Evolutionary conservation across 1,140 invertebrate species (phyloP), one percentile per base, ranked within the genome.

Genomic region (Drosophila triauraria): DNA sequence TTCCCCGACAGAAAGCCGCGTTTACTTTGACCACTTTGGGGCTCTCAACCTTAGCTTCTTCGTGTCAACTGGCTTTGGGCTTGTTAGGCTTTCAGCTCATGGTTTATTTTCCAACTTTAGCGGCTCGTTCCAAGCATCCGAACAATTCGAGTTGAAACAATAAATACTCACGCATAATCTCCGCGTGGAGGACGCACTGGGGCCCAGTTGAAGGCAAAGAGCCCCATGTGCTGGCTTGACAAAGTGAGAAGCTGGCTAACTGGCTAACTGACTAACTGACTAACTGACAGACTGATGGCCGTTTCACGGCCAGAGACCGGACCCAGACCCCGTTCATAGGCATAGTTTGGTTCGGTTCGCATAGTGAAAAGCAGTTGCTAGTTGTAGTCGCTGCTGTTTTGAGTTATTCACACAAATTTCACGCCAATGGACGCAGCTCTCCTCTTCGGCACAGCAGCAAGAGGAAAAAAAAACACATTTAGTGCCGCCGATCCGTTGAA

Each of bases 341-440:
- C 82, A 86, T 82, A 84, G 82, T 85, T 75, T 72, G 65, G 67
- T 57, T 74, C 70, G 32, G 51, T 15, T 54, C 51, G 72, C 76
- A 64, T 44, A 79, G 82, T 86, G 82, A 87, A 86, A 86, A 86
- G 62, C 82, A 60, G 46, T 59, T 64, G 56, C 25, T 38, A 57
- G 69, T 53, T 71, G 38, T 56, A 71, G 50, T 42, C 46, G 60
- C 46, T 61, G 65, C 40, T 86, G 63, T 38, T 54, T 80, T 68
- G 76, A 76, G 86, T 80, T 80, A 84, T 87, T 87, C 83, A 87
- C 80, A 87, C 83, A 88, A 88, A 88, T 83, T 88, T 87, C 80
- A 87, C 84, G 80, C 77, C 80, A 88, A 88, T 88, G 77, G 77
- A 62, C 75, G 78, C 47, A 10, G 20, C 32, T 38, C 51, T 54